Base-by-base conservation (phyloP, 1,140 invertebrate species). In the Aphelenchoides besseyi region DNA sequence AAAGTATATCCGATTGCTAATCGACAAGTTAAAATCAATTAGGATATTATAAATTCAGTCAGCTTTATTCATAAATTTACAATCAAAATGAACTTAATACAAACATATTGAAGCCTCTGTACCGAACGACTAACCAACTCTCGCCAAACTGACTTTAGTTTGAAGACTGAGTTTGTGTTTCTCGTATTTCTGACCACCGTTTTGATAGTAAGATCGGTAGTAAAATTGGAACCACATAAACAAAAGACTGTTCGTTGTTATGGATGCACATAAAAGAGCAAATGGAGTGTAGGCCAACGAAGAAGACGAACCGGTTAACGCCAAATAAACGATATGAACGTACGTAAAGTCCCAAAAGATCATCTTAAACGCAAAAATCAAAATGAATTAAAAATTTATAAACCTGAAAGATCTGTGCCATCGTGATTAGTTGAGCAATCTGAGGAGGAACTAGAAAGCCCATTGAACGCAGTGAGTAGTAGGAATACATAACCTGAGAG, bases 151-250 rank as follows among this genome's bases (percentile, higher is more conserved):
- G 55, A 59, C 5, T 59, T 59, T 59, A 8, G 55, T 8, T 5
- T 5, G 5, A 28, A 59, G 5, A 8, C 5, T 8, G 18, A 59
- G 55, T 23, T 59, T 59, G 55, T 59, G 18, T 23, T 59, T 59
- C 18, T 8, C 55, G 18, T 59, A 59, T 33, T 59, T 59, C 5
- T 59, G 5, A 8, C 18, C 5, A 33, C 55, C 18, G 55, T 59
- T 18, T 33, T 59, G 5, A 59, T 59, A 59, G 55, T 59, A 59
- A 5, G 55, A 59, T 59, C 5, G 5, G 12, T 33, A 59, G 18
- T 59, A 59, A 23, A 59, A 59, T 5, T 23, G 55, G 55, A 59
- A 59, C 55, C 55, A 59, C 55, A 59, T 59, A 8, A 18, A 5
- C 26, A 59, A 33, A 5, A 59, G 18, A 33, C 5, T 18, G 55